A percentile compares a stretch with the other conserved stretches of the same genome.
Conservation (phyloP, 2,888 invertebrate genomes). For the Endomychus coccineus region DNA sequence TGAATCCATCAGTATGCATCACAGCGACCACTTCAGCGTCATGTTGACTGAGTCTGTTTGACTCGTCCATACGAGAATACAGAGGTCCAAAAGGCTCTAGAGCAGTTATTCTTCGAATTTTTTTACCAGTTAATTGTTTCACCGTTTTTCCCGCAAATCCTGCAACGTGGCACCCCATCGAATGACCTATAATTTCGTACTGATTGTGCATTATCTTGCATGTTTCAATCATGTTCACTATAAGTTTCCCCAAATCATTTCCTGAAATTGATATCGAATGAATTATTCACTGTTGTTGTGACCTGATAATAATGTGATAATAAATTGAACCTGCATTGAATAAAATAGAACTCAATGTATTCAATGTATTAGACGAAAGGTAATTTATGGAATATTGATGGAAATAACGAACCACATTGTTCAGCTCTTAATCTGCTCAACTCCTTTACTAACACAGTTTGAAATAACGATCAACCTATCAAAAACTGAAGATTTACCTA, state of each 20-base stretch:
- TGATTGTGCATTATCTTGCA: background rate
- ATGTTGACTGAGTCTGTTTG: background rate
- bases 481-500: no score
- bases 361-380: no score
- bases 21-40: constrained; percentile 14
- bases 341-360: no score
- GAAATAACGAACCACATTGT: no score
- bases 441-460: no score
- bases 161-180: constrained; percentile 17
- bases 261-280: constrained; percentile 10
- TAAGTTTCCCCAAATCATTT: constrained; percentile 1
- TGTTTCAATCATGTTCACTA: background rate
- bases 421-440: no score
- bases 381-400: no score
- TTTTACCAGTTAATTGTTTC: background rate
- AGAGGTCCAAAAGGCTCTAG: constrained; percentile 10
- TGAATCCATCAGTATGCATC: constrained; percentile 15
- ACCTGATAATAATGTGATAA: no score
- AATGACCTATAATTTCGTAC: constrained; percentile 13
- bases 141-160: constrained; percentile 13
- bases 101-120: constrained; percentile 5
- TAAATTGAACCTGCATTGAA: no score
- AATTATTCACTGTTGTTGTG: no score
- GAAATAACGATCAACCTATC: no score
- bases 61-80: background rate